These are phyloP conservation scores for Aphrocallistes beatrix DNA, from an alignment of 37 sponge, comb jelly and placozoan species.

Conservation along the genomic window DNA sequence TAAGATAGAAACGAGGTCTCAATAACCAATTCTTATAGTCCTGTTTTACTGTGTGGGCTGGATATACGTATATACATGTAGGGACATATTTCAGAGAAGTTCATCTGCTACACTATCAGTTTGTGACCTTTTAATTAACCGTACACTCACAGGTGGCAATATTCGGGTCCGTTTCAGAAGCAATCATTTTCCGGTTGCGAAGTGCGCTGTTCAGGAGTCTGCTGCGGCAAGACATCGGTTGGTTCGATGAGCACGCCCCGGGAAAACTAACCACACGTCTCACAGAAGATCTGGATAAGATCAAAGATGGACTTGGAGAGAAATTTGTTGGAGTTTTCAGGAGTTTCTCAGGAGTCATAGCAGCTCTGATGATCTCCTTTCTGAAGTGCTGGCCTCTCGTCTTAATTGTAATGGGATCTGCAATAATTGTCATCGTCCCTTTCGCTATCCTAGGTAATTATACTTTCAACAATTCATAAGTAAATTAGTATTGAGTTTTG, in stretches of 20 bases:
- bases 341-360: neutral
- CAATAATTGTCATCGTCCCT: neutral
- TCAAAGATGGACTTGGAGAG: neutral
- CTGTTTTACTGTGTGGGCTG: no score
- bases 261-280: slow-evolving; percentile 67
- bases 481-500: no score
- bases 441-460: neutral
- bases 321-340: neutral
- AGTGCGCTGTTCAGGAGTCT: slow-evolving; percentile 58
- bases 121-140: no score
- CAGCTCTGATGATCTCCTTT: neutral
- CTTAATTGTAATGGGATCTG: neutral
- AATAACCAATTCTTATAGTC: no score
- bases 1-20: no score
- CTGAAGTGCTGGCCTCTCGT: neutral
- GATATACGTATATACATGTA: no score
- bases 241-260: slow-evolving; percentile 71
- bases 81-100: no score
- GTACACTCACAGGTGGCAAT: neutral
- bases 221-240: slow-evolving; percentile 77
- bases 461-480: no score
- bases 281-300: slow-evolving; percentile 40
- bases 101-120: no score
- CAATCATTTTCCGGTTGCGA: slow-evolving; percentile 45
- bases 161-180: slow-evolving; percentile 26